phyloP scores from a whole-genome alignment of 2,888 invertebrate species.

The Rutpela maculata region DNA sequence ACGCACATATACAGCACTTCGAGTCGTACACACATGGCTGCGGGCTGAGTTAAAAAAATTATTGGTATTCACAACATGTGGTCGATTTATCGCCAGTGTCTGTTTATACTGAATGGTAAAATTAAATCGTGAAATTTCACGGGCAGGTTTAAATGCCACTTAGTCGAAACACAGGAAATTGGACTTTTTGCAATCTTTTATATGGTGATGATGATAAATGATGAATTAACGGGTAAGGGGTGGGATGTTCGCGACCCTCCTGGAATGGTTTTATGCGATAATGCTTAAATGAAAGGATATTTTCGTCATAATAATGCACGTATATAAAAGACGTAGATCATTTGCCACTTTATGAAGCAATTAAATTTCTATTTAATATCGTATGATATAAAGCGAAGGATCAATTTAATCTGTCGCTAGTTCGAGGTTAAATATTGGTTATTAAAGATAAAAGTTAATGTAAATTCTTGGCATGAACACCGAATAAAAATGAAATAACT shows the following conservation, averaged over 20 bases:
- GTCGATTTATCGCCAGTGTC: conserved; percentile 1
- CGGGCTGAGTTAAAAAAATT: neutral
- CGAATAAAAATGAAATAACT: no score
- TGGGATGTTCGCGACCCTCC: neutral
- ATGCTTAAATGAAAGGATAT: neutral
- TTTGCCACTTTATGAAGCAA: neutral
- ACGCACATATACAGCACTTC: neutral
- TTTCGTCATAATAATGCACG: neutral
- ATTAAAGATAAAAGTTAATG: no score
- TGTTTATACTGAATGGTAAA: conserved; percentile 16
- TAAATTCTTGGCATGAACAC: no score
- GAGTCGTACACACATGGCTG: conserved; percentile 26
- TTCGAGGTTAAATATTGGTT: no score
- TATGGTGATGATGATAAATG: conserved; percentile 8
- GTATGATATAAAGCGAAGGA: no score
- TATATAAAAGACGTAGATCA: neutral
- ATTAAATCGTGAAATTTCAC: conserved; percentile 25
- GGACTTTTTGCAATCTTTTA: neutral
- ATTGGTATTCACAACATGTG: conserved; percentile 28
- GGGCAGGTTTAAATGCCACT: conserved; percentile 12
- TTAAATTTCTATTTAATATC: no score
- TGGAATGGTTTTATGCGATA: neutral
- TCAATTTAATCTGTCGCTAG: no score
- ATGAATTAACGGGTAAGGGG: neutral
- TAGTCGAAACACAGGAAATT: conserved; percentile 17